phyloP scores from a whole-genome alignment of 2,888 invertebrate species.

The Eupithecia inturbata region DNA sequence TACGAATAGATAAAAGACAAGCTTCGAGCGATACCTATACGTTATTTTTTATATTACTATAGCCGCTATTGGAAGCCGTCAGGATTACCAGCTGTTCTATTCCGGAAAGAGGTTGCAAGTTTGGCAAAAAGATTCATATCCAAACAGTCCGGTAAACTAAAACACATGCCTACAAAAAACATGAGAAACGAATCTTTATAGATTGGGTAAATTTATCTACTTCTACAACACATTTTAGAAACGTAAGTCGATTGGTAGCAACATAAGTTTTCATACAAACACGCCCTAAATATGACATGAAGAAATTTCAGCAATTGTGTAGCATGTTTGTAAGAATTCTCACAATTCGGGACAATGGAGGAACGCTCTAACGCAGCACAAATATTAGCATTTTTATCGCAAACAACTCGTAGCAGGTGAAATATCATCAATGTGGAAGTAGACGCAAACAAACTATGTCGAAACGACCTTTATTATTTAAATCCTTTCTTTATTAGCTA shows the following conservation, averaged over 20 bases:
- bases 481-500: too few species aligned
- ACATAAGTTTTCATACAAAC: constrained; percentile 47
- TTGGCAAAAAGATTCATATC: not conserved
- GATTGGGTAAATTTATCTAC: constrained; percentile 20
- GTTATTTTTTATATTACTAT: not conserved
- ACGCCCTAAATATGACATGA: constrained; percentile 47
- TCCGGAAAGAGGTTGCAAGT: not conserved
- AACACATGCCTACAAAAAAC: constrained; percentile 1
- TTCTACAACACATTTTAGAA: constrained; percentile 35
- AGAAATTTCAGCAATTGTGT: constrained; percentile 46
- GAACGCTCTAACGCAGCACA: constrained; percentile 48
- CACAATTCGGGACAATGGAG: constrained; percentile 44
- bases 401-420: constrained; percentile 50
- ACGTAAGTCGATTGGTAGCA: constrained; percentile 44
- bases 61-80: not conserved
- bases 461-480: constrained; percentile 26
- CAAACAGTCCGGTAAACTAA: not conserved
- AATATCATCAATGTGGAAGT: constrained; percentile 37
- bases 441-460: constrained; percentile 29
- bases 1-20: too few species aligned
- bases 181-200: not conserved
- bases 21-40: not conserved
- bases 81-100: constrained; percentile 9
- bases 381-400: constrained; percentile 59
- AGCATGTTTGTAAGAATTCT: constrained; percentile 45